Evolutionary conservation across 2,113 vertebrate species (phyloP), one percentile per base, ranked within the genome.

Genomic region (Ornithorhynchus anatinus): DNA sequence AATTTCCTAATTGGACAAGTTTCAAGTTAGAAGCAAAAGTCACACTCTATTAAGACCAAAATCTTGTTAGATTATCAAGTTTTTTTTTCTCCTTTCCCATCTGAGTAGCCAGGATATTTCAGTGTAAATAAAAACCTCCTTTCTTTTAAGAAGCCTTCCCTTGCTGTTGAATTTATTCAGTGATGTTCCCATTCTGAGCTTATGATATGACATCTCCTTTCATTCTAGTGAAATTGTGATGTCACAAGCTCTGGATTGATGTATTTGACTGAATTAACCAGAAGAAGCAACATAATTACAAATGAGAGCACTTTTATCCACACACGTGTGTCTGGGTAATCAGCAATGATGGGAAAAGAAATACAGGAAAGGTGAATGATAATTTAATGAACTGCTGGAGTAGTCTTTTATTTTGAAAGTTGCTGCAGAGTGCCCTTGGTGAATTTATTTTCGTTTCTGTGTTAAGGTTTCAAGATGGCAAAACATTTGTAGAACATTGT

Each of bases 171-270:
- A 81, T 50, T 81, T 66, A 75, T 66, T 75, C 62, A 72, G n/a
- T 50, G 56, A 66, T 77, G 51, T 66, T 72, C 23, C 14, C 71
- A 32, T 19, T 54, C 47, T 62, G 42, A 69, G 66, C 51, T 83
- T 69, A 60, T 77, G 63, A 63, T 51, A 62, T 40, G 54, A 65
- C 38, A 81, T 74, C 83, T 77, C 47, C 48, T 85, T 79, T 83
- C 43, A 60, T 75, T 76, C 66, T 81, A 59, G 43, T 66, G 63
- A 81, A 83, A 67, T 58, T 69, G 77, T 83, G 77, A 81, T 87
- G 69, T 79, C 80, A 79, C 69, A 62, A 39, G 72, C 65, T 36
- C 74, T 62, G 37, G 69, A 70, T 4, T 58, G 69, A 75, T 75
- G 48, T 51, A 67, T 79, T 35, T 36, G 72, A 69, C 50, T 58